These are phyloP conservation scores for Pyrochroa serraticornis DNA, from an alignment of 2,888 invertebrate genomes.

Conservation along the genomic window DNA sequence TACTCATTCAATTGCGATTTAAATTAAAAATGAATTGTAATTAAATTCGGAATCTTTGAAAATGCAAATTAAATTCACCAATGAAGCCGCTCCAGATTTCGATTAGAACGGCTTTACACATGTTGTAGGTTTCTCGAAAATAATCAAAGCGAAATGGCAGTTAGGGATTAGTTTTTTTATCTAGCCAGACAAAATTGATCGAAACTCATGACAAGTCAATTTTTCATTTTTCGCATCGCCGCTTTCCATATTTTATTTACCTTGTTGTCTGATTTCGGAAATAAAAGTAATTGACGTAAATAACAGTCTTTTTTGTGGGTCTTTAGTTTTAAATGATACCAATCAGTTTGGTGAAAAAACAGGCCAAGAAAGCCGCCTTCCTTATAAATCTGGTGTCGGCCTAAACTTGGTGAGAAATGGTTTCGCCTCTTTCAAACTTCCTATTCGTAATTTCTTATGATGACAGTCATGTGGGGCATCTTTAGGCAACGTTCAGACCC, in stretches of 20 bases:
- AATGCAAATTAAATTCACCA: not conserved
- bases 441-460: constrained; percentile 2
- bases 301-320: not conserved
- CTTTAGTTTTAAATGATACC: constrained; percentile 1
- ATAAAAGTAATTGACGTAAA: too few species aligned
- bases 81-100: not conserved
- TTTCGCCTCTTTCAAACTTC: constrained; percentile 1
- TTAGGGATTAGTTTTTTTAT: constrained; percentile 1
- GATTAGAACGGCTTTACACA: not conserved
- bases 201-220: constrained; percentile 2
- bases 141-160: not conserved
- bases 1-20: not conserved
- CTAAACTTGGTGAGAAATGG: not conserved
- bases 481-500: constrained; percentile 26
- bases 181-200: constrained; percentile 1
- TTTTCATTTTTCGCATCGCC: constrained; percentile 1
- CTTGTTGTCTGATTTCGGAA: not conserved
- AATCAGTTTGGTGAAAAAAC: constrained; percentile 1
- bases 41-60: not conserved
- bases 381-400: not conserved
- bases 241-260: constrained; percentile 4
- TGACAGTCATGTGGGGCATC: constrained; percentile 11
- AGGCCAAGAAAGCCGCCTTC: not conserved
- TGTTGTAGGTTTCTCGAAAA: not conserved
- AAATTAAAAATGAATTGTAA: not conserved